Evolutionary conservation across 1,140 invertebrate species (phyloP), one percentile per base, ranked within the genome.

Genomic region (Drosophila lini): DNA sequence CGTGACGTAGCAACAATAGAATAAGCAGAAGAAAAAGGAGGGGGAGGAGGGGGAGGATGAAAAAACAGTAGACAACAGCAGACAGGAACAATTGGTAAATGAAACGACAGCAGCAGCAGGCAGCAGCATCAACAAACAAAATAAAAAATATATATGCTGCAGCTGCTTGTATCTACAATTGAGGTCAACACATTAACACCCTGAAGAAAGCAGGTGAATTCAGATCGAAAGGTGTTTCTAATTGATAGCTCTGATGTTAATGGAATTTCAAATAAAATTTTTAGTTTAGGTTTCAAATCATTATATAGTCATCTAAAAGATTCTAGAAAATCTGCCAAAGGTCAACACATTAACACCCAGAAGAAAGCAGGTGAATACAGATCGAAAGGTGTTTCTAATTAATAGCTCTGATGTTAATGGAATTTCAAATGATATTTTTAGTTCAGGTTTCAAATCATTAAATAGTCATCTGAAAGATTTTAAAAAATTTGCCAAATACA

Each of bases 1-100:
- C 80, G 74, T 88, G 84, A 88, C 74, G 67, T 65, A 80, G 83
- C 80, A 80, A 74, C 67, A 62, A 40, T 28, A 48, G 55, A n/a
- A 59, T 38, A 32, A 41, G 61, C 63, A 76, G 58, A 44, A 44
- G 55, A 38, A 61, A 19, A 8, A 16, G 28, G 11, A 32, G 53
- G 57, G 67, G 53, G n/a, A 32, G 53, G 57, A 71, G 53, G 57
- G 42, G 58, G 47, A 48, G 52, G 19, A 36, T 5, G 52, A 38
- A 32, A 19, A 53, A 25, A 31, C 52, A 53, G 52, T 53, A 28
- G 36, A 34, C 31, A 64, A 16, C 11, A 22, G 36, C 16, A 65
- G 45, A 41, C 64, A 40, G 67, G 52, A 81, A 85, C 78, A 81
- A 55, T 81, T 59, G 75, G 63, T 50, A 78, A 77, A 74, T 63